Evolutionary conservation across 2,888 invertebrate species (phyloP), one percentile per base, ranked within the genome.

Genomic region (Charanyca ferruginea): DNA sequence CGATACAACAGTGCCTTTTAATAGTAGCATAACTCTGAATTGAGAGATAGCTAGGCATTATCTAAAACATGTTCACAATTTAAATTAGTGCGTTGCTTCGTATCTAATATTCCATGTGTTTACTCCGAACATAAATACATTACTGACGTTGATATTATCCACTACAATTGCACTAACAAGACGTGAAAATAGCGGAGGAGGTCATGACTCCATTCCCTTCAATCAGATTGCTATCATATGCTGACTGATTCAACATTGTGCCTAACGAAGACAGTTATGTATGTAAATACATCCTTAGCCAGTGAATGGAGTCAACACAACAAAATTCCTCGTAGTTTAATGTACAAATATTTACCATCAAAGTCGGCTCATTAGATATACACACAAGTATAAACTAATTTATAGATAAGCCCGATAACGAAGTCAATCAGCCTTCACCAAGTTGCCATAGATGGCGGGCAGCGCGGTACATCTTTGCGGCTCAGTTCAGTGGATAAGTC

Each of bases 401-500:
- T 87, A 89, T 85, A 84, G 87, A 89, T 89, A 86, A 84, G 79
- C 70, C 73, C 87, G 87, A 88, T 90, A 91, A 90, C 88, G 86
- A 90, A 91, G 90, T 91, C 91, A 89, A 91, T 90, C 90, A 90
- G 87, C 83, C 87, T 85, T 89, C 89, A 88, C 84, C 85, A 79
- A 84, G 85, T 88, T 85, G 77, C 92, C 92, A 74, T 92, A 90
- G 86, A 90, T 87, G 91, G 91, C 58, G 62, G 65, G 64, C 66
- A 70, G 73, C 80, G 84, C 80, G 84, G 90, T 86, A 90, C 89
- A 92, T 92, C 91, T 91, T 89, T 89, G 88, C 85, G 78, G 87
- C 84, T 85, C 84, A 85, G 84, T 85, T 86, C 87, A 85, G 86
- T 89, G 89, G 90, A 91, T 92, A 93, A 92, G 91, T 92, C 92